Evolutionary conservation across 1,140 invertebrate genomes (phyloP), one percentile per base, ranked within the genome.

Genomic region (Sinella curviseta): DNA sequence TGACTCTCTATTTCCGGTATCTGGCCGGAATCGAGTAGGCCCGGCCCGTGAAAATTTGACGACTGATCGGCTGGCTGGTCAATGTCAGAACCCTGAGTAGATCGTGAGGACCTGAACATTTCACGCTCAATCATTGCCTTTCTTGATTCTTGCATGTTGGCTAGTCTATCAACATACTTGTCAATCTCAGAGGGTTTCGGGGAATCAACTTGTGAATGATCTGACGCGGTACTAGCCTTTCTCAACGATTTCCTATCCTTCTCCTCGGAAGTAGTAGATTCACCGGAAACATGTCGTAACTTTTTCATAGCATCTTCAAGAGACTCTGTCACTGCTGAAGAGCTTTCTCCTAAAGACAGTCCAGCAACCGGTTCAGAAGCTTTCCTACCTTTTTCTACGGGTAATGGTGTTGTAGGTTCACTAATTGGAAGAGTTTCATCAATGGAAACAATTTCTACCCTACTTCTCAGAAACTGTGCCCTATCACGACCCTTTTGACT

Each of bases 1-100:
- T 65, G 16, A 65, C 26, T 8, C 8, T 65, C 26, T 17, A 65
- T 26, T 65, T n/a, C 57, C 57, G 26, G 16, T 65, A 65, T 70
- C 30, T 70, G 65, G 31, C 65, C 65, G 8, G 65, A 70, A 70
- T 70, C 65, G 65, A 70, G 65, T 31, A 70, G 65, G 65, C 65
- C 65, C 65, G 65, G 65, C 65, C 65, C 65, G 65, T 70, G 65
- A 70, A 70, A 70, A 70, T 70, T 70, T 70, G 65, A 70, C 65
- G 65, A 70, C 30, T 70, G 65, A 33, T 70, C 65, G 65, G 65
- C 65, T 14, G 8, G 65, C 31, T 30, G 28, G 8, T 33, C 65
- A 30, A 12, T 8, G 3, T 70, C 65, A 17, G 65, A 70, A 8
- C 31, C 28, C 12, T 30, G 28, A 33, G 26, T 70, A 16, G 65